phyloP scores from a whole-genome alignment of 1,140 invertebrate genomes.

The Ridgeia piscesae region DNA sequence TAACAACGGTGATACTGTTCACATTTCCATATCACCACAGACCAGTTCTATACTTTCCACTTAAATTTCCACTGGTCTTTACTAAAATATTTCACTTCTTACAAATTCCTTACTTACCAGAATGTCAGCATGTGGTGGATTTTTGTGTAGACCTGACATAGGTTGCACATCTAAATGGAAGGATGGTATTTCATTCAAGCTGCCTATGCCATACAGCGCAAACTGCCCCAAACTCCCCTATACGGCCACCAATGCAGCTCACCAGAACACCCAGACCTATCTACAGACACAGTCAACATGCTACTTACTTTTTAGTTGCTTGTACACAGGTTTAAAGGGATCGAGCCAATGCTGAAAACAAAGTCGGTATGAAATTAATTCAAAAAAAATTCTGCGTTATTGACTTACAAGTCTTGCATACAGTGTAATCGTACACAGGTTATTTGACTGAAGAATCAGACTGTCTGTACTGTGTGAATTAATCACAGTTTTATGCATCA shows the following conservation, averaged over 20 bases:
- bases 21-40: too few species aligned
- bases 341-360: conserved; percentile 92
- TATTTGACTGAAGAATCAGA: neutral
- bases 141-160: neutral
- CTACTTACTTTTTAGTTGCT: conserved; percentile 87
- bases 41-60: too few species aligned
- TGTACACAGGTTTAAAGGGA: conserved; percentile 86
- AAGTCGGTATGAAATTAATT: conserved; percentile 40
- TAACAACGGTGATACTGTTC: too few species aligned
- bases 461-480: neutral
- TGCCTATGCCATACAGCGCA: neutral
- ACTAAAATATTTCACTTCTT: too few species aligned
- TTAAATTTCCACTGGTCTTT: too few species aligned
- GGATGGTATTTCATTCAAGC: neutral
- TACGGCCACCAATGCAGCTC: neutral
- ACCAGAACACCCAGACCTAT: too few species aligned
- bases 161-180: neutral
- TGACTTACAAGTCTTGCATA: too few species aligned
- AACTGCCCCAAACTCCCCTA: neutral
- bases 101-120: neutral
- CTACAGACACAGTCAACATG: neutral
- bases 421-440: neutral
- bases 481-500: neutral
- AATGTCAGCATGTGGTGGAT: neutral
- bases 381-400: neutral